Base-by-base conservation (phyloP, 2,113 vertebrate species). In the Alligator sinensis region DNA sequence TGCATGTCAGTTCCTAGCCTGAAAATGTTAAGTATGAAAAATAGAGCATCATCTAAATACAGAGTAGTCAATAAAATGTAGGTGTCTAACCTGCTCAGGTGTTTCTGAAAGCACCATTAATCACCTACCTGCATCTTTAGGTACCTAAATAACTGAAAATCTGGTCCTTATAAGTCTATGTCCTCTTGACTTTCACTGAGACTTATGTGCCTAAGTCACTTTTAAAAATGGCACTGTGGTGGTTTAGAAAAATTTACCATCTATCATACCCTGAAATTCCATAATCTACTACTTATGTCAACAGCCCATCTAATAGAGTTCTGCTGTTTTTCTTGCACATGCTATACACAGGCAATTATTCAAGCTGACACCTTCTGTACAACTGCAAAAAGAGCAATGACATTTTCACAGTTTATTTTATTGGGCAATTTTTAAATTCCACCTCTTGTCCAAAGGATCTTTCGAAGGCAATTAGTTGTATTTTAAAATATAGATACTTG, bases 11-110 rank as follows among this genome's bases (percentile, higher is more conserved):
- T 47, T 47, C 47, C 47, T 89, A 93, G 85, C 83, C 91, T 54
- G 89, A 81, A 93, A 93, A 92, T 80, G 83, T 64, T 58, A 13
- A 93, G 61, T 54, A 4, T 58, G 58, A 54, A 77, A 95, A 93
- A 90, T 4, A 68, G 28, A 85, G 28, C 70, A 38, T 60, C 38
- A 86, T 80, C 64, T 47, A 47, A 4, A 15, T 8, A 60, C 55
- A 68, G 77, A 79, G 91, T 94, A 92, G 62, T 70, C 14, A 5
- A 38, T 85, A 22, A 21, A 86, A 86, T 22, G 54, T 84, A 5
- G 3, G 12, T 82, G 84, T 17, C 70, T 89, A 47, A 47, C 47
- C 47, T 47, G 47, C 47, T 58, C 63, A 54, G 61, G 21, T 84
- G 64, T 78, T 88, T 75, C 75, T 91, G 61, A 61, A 89, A 91